Base-by-base conservation (phyloP, 2,797 vertebrate genomes). In the Anguilla pacifica region DNA sequence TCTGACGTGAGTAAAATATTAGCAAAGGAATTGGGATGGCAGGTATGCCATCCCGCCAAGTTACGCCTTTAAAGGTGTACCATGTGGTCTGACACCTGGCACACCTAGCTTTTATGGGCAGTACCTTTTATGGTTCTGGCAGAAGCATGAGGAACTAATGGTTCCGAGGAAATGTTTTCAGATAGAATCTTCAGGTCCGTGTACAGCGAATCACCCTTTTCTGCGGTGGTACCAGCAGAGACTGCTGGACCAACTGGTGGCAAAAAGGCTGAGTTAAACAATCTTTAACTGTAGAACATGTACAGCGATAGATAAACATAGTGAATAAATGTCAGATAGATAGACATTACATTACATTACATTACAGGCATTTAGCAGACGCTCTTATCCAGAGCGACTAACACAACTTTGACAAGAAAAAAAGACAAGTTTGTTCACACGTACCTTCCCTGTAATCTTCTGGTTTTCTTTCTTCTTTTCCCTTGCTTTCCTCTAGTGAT, bases 131-230 rank as follows among this genome's bases (percentile, higher is more conserved):
- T 2, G 6, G 88, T 86, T 89, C 25, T 1, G 84, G 1, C 17
- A 19, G 43, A 61, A n/a, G 0, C 0, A 0, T 0, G 1, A 0
- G 0, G 0, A 25, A 0, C 25, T 6, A 0, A 0, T 13, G 94
- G 7, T 28, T 93, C 86, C 4, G 86, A 39, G 85, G 96, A 97
- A 85, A 96, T 0, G 43, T 96, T 88, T 19, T 96, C 95, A 11
- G 93, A 0, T 83, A 90, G 83, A 74, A 0, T 39, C 0, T 46
- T 2, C 35, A 96, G 92, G 86, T 35, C 84, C 9, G 85, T 28
- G 19, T 96, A 96, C 11, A 83, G 0, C 6, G 51, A 13, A 83
- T 91, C 88, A 85, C 49, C 90, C 91, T 94, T 89, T 87, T 92
- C 92, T 91, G 86, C 81, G 88, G 61, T 9, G n/a, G 85, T 57